A percentile compares a stretch with the other conserved stretches of the same genome.
These are phyloP conservation scores for Heliornis fulica DNA, from an alignment of 2,113 vertebrate genomes.

Conservation along the genomic window DNA sequence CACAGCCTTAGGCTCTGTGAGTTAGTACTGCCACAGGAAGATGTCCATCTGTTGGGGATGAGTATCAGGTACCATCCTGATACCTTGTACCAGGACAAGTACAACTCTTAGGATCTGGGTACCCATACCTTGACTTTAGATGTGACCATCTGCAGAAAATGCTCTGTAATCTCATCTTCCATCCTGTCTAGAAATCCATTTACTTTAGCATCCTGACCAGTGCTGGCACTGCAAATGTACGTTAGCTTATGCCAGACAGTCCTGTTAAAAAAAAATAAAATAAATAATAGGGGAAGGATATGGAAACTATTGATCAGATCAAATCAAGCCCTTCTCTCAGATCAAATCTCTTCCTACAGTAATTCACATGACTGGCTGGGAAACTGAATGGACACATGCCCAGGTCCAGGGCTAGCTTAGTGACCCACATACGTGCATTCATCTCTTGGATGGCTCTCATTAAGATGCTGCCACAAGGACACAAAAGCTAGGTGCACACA, in stretches of 20 bases:
- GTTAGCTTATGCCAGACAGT: conserved; percentile 28
- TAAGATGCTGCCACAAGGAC: neutral
- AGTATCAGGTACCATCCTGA: too few species aligned
- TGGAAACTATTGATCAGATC: neutral
- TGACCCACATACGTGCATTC: neutral
- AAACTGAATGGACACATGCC: neutral
- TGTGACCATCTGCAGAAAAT: conserved; percentile 14
- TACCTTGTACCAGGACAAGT: neutral
- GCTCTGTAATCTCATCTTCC: neutral
- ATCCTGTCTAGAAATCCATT: neutral
- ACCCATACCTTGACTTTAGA: conserved; percentile 10
- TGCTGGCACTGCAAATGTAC: neutral
- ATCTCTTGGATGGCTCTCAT: neutral
- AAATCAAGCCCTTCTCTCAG: neutral
- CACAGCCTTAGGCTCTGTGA: neutral
- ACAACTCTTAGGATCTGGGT: neutral
- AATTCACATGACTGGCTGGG: neutral
- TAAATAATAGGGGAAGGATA: neutral
- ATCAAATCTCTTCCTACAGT: neutral
- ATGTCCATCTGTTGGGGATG: neutral
- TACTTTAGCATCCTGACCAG: neutral
- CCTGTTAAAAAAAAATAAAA: neutral
- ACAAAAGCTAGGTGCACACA: neutral
- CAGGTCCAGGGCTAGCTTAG: neutral
- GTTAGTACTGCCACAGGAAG: neutral